phyloP scores from a whole-genome alignment of 2,888 invertebrate genomes.

The Drosophila buzzatii region DNA sequence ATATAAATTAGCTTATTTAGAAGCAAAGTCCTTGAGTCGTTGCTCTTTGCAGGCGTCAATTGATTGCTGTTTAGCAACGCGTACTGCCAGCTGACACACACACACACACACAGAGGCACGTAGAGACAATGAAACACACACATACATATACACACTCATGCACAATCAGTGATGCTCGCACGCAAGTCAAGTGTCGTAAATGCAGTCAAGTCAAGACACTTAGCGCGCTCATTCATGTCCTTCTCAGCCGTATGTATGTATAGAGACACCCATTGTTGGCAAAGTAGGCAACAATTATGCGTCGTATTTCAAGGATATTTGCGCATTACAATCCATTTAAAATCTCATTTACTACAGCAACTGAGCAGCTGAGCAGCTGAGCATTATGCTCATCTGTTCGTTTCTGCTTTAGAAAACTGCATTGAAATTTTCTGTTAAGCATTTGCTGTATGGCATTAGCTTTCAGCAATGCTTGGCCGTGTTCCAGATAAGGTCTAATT shows the following conservation, averaged over 20 bases:
- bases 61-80: conserved; percentile 57
- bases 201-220: conserved; percentile 28
- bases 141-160: neutral
- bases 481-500: conserved; percentile 40
- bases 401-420: neutral
- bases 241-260: conserved; percentile 9
- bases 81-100: conserved; percentile 15
- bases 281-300: conserved; percentile 22
- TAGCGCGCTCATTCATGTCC: conserved; percentile 3
- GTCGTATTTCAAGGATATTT: conserved; percentile 9
- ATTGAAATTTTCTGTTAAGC: conserved; percentile 24
- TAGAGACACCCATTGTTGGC: conserved; percentile 3
- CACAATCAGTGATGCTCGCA: neutral
- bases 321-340: conserved; percentile 20
- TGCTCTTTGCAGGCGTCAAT: conserved; percentile 49
- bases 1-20: conserved; percentile 72
- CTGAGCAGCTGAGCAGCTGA: neutral
- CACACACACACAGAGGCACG: neutral
- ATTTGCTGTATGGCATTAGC: conserved; percentile 27
- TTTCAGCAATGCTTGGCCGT: conserved; percentile 5
- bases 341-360: conserved; percentile 15
- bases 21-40: conserved; percentile 55
- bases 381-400: neutral
- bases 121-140: neutral
- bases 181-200: conserved; percentile 26